Base-by-base conservation (phyloP, 2,888 invertebrate genomes). In the Pherbina coryleti region DNA sequence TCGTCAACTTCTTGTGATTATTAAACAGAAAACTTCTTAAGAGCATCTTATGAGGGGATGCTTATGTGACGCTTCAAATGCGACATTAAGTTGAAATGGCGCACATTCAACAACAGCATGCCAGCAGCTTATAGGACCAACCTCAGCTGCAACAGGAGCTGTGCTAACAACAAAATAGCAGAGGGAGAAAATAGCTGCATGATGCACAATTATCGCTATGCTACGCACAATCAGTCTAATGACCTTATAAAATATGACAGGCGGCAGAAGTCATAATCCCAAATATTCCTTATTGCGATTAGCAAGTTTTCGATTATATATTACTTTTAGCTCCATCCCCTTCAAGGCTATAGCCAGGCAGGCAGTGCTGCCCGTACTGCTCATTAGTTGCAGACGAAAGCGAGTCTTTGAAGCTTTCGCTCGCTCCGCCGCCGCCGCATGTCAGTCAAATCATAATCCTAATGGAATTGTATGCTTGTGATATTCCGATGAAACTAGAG, bases 201-300 rank as follows among this genome's bases (percentile, higher is more conserved):
- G 67, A 17, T 67, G 67, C 57, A 34, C 22, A 57, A 72, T 60
- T 57, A 72, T 60, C 72, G 44, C 60, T 25, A n/a, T 69, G 25
- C 69, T 17, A 31, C 34, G 31, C 28, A 25, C 57, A 22, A 55
- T 73, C 57, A 57, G 44, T 73, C 19, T 22, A 53, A 64, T 53
- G 74, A 75, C 53, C 53, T 51, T 51, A 31, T 37, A 37, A 60
- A 60, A 14, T 51, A 53, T 75, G 74, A 75, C 74, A 75, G 66
- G 34, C 73, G 74, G 66, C 74, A 62, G 37, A 25, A 25, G 19
- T 31, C 64, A 53, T 74, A 74, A 74, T 55, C 55, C 60, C 49
- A 37, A 62, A 34, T 51, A 49, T 66, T 64, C 74, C 66, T 9
- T 22, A 73, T 66, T 64, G 66, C 34, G 74, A 66, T 75, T 75